These are phyloP conservation scores for Arbacia lixula DNA, from an alignment of 53 echinoderm and acorn worm species.

Conservation along the genomic window DNA sequence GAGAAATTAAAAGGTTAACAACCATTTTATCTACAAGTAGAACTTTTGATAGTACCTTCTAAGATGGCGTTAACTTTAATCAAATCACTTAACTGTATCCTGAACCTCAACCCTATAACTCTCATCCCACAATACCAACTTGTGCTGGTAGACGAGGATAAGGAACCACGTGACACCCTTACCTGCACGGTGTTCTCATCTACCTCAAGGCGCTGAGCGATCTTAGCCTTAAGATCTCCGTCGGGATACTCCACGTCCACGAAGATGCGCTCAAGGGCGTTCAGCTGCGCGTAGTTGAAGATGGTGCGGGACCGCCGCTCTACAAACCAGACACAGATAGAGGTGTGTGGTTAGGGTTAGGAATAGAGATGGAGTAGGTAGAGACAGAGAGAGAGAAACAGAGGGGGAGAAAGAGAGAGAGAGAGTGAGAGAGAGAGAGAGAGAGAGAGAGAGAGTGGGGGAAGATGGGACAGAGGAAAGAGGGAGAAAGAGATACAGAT, in stretches of 20 bases:
- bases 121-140: no score
- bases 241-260: slow-evolving; percentile 86
- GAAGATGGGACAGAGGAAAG: neutral
- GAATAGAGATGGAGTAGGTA: no score
- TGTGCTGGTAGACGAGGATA: no score
- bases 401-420: neutral
- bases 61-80: no score
- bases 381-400: no score
- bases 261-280: slow-evolving; percentile 86
- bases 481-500: neutral
- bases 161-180: no score
- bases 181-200: slow-evolving; percentile 90
- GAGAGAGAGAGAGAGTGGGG: neutral
- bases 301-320: slow-evolving; percentile 78
- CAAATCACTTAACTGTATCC: no score
- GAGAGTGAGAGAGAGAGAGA: neutral
- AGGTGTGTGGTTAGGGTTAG: no score
- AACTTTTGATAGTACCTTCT: no score
- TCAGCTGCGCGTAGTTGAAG: slow-evolving; percentile 89
- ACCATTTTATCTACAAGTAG: no score
- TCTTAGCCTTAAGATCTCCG: slow-evolving; percentile 72
- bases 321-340: neutral
- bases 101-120: no score
- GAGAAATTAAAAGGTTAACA: no score
- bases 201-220: slow-evolving; percentile 80